Evolutionary conservation across 2,797 vertebrate genomes (phyloP).

Genomic region (Clarias laeviceps): DNA sequence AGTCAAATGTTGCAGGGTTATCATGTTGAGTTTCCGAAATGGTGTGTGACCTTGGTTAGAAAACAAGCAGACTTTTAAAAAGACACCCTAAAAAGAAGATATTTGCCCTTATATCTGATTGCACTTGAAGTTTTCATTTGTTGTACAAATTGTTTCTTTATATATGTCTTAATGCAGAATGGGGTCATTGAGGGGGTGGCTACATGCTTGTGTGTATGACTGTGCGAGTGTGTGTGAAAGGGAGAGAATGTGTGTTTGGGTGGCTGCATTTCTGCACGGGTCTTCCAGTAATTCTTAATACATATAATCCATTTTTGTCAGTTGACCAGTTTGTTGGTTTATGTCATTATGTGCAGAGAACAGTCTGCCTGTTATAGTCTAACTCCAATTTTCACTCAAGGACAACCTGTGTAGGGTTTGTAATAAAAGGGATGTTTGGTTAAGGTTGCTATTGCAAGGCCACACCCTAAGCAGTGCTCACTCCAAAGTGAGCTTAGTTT

Average conservation of each 20-base stretch:
- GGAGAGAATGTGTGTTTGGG: slow-evolving; percentile 45
- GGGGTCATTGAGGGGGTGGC: slow-evolving; percentile 23
- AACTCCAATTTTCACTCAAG: slow-evolving; percentile 35
- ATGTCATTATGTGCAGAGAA: slow-evolving; percentile 39
- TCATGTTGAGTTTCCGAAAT: slow-evolving; percentile 40
- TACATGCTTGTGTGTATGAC: slow-evolving; percentile 19
- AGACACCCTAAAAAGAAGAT: slow-evolving; percentile 55
- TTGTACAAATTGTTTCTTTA: slow-evolving; percentile 61
- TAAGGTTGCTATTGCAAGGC: slow-evolving; percentile 35
- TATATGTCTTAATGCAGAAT: slow-evolving; percentile 69
- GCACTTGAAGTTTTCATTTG: slow-evolving; percentile 75
- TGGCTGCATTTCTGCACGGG: slow-evolving; percentile 63
- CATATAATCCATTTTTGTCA: slow-evolving; percentile 68
- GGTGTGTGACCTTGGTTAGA: slow-evolving; percentile 59
- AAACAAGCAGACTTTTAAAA: slow-evolving; percentile 24
- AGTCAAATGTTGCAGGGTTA: slow-evolving; percentile 45
- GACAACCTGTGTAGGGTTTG: slow-evolving; percentile 13
- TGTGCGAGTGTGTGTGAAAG: not conserved
- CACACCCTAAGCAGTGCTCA: slow-evolving; percentile 30
- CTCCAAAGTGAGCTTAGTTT: slow-evolving; percentile 31
- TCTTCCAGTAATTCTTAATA: slow-evolving; percentile 72
- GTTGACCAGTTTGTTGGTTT: slow-evolving; percentile 58
- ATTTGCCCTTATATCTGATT: slow-evolving; percentile 69
- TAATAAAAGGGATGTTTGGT: slow-evolving; percentile 45
- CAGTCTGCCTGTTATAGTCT: slow-evolving; percentile 32